Percentiles rank a stretch among this genome's conserved stretches.
Evolutionary conservation across 2,888 invertebrate species (phyloP).

Genomic region (Eilema depressum): DNA sequence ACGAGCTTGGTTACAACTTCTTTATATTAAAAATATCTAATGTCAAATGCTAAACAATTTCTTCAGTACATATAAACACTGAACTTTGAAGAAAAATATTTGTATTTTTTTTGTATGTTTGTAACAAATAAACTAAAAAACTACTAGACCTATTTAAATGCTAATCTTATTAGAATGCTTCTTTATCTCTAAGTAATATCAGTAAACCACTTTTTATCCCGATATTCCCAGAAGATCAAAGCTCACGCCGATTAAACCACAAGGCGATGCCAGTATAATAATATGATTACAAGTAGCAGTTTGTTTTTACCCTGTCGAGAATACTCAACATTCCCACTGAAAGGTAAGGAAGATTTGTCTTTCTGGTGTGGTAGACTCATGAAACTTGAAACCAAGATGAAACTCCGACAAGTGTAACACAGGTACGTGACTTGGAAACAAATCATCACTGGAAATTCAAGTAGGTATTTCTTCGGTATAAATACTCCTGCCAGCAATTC

Average conservation of each 20-base stretch:
- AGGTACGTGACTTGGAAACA: slow-evolving; percentile 46
- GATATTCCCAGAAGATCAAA: too few species aligned
- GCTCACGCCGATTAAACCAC: too few species aligned
- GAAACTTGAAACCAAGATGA: slow-evolving; percentile 52
- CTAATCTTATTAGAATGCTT: too few species aligned
- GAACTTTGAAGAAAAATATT: too few species aligned
- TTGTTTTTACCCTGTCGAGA: slow-evolving; percentile 21
- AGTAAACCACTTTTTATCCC: too few species aligned
- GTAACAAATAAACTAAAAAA: too few species aligned
- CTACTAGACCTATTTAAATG: too few species aligned
- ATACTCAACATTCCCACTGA: slow-evolving; percentile 31
- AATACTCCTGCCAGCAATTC: slow-evolving; percentile 19
- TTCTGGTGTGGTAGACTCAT: slow-evolving; percentile 44
- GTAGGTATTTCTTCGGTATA: slow-evolving; percentile 29
- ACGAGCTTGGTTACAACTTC: too few species aligned
- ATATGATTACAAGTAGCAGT: neutral
- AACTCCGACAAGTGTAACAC: slow-evolving; percentile 51
- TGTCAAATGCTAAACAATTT: neutral
- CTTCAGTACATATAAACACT: neutral
- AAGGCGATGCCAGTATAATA: too few species aligned
- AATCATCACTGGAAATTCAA: slow-evolving; percentile 32
- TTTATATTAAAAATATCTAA: too few species aligned
- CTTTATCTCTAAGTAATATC: too few species aligned
- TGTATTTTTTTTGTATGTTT: too few species aligned
- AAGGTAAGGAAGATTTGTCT: slow-evolving; percentile 51